Percentiles rank a stretch among this genome's conserved stretches.
phyloP scores from a whole-genome alignment of 92 coral and sea anemone species.

The Meandrina meandrites region DNA sequence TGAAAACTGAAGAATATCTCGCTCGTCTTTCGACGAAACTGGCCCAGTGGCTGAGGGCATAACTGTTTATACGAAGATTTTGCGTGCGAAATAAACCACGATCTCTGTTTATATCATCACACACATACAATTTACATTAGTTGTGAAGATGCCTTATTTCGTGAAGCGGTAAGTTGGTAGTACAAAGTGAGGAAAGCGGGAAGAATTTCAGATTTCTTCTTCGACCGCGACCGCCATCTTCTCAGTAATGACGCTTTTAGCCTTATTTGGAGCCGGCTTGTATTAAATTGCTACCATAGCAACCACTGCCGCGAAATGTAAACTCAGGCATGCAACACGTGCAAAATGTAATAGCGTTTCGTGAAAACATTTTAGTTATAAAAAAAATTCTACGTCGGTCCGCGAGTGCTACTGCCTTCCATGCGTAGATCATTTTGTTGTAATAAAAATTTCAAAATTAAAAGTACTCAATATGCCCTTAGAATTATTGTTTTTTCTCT shows the following conservation, averaged over 20 bases:
- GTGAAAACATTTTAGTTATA: no score
- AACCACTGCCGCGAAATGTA: conserved; percentile 15
- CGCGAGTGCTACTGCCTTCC: no score
- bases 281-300: conserved; percentile 27
- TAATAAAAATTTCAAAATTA: no score
- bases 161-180: not conserved
- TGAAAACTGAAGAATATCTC: conserved; percentile 4
- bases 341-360: not conserved
- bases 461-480: no score
- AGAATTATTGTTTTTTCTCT: no score
- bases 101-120: not conserved
- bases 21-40: not conserved
- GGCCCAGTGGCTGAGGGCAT: not conserved
- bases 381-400: no score
- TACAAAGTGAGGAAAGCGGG: not conserved
- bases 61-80: not conserved
- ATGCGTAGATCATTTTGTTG: no score
- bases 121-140: no score
- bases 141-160: not conserved
- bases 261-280: conserved; percentile 62
- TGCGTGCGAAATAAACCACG: not conserved
- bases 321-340: not conserved
- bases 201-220: conserved; percentile 12
- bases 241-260: conserved; percentile 64
- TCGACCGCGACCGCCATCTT: conserved; percentile 79